Evolutionary conservation across 2,113 vertebrate genomes (phyloP), one percentile per base, ranked within the genome.

Genomic region (Mandrillus leucophaeus): DNA sequence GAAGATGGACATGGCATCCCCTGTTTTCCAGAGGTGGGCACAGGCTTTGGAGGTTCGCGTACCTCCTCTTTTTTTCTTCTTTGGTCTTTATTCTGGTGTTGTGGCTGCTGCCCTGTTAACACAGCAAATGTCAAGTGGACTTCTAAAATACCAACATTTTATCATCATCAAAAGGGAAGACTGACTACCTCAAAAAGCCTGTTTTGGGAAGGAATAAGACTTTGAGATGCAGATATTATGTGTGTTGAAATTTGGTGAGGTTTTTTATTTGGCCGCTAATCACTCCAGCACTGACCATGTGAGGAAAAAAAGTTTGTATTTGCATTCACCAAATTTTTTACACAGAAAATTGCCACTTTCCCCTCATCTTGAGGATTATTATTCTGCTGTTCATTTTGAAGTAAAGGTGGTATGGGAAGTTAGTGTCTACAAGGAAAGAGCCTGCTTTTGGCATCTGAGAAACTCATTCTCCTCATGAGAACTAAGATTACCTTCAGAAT

Each of bases 201-300:
- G 6, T 87, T 94, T 96, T 89, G 90, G 86, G 91, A 91, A 91
- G 22, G 52, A 88, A 50, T 52, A 75, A 85, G n/a, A 8, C 81
- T 76, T 90, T 20, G 18, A 35, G 57, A 18, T 61, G 25, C 17
- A 45, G 80, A 61, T 45, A 27, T 48, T 45, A 14, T 45, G 20
- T 22, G 2, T 35, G 7, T 83, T 68, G 48, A 32, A 95, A 40
- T 84, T 86, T 55, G 45, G 25, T 50, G 32, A 61, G 30, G 52
- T 17, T 92, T 84, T 79, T 64, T 22, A 45, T 88, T 70, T n/a
- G 32, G 3, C 66, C 10, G 22, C 20, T 43, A 2, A 82, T 85
- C 66, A 50, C 38, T 72, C 27, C 52, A 83, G 9, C n/a, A 35
- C 55, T 78, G 70, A n/a, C 25, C 6, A 17, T 27, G 45, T 13